Percentiles rank a stretch among this genome's conserved stretches.
These are phyloP conservation scores for Arrhopalites spinosus DNA, from an alignment of 2,888 invertebrate species.

Conservation along the genomic window DNA sequence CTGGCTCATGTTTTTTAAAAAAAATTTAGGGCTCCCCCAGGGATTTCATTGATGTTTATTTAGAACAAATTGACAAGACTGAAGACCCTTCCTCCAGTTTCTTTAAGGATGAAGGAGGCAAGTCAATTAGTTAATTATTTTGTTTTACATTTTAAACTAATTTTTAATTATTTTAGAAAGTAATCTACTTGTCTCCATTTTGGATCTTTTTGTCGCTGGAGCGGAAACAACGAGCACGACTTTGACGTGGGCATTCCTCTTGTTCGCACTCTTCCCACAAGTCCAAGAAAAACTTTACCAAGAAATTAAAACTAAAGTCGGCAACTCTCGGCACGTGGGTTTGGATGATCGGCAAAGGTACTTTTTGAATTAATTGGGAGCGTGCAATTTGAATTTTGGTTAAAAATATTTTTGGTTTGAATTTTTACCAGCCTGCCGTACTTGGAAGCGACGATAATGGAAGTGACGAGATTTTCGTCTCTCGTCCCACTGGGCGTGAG, in stretches of 20 bases:
- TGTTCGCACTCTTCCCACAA: slow-evolving; percentile 17
- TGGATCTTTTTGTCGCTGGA: slow-evolving; percentile 14
- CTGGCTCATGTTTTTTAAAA: too few relatives aligned
- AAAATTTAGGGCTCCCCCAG: neutral
- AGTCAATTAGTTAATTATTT: neutral
- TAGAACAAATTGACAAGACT: slow-evolving; percentile 39
- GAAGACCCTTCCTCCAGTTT: slow-evolving; percentile 39
- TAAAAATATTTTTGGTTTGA: neutral
- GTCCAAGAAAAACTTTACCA: slow-evolving; percentile 24
- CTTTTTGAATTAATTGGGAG: neutral
- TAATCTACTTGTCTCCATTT: neutral
- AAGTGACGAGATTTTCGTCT: slow-evolving; percentile 12
- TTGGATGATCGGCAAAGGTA: slow-evolving; percentile 23
- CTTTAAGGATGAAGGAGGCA: slow-evolving; percentile 26
- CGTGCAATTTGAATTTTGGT: neutral
- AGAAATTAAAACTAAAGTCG: slow-evolving; percentile 26
- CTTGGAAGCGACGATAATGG: slow-evolving; percentile 16
- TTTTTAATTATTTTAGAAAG: neutral
- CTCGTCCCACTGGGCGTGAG: slow-evolving; percentile 4
- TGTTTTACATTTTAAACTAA: slow-evolving; percentile 2
- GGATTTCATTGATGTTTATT: slow-evolving; percentile 40
- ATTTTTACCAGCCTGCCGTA: slow-evolving; percentile 22
- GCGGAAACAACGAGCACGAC: slow-evolving; percentile 35
- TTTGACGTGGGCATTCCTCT: slow-evolving; percentile 22
- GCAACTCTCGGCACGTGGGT: slow-evolving; percentile 19